These are phyloP conservation scores for Anneissia japonica DNA, from an alignment of 35 echinoderm and acorn worm genomes.

Conservation along the genomic window DNA sequence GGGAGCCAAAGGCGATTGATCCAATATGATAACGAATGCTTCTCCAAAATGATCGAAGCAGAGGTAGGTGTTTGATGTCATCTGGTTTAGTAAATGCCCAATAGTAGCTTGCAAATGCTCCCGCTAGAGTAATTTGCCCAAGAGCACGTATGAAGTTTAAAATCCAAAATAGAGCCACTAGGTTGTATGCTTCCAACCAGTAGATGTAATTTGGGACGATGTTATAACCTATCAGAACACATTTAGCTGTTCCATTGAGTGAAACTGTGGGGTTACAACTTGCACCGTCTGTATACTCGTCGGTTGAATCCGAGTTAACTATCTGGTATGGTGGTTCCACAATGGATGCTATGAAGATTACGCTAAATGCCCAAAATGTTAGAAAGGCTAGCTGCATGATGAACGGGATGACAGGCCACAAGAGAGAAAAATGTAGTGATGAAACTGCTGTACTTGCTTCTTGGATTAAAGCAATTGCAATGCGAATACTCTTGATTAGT, in stretches of 20 bases:
- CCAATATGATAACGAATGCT: conserved; percentile 67
- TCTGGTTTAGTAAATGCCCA: conserved; percentile 80
- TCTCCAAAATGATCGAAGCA: conserved; percentile 66
- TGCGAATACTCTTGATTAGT: conserved; percentile 63
- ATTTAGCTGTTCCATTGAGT: conserved; percentile 16
- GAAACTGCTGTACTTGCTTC: conserved; percentile 61
- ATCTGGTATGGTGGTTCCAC: conserved; percentile 36
- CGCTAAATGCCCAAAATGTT: conserved; percentile 64
- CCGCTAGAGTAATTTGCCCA: conserved; percentile 78
- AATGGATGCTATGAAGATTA: conserved; percentile 64
- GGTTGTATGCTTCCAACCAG: conserved; percentile 70
- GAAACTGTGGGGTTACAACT: conserved; percentile 33
- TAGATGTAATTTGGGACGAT: conserved; percentile 40
- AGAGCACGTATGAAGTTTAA: conserved; percentile 85
- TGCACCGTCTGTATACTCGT: conserved; percentile 13
- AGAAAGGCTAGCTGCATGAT: conserved; percentile 48
- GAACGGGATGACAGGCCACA: conserved; percentile 74
- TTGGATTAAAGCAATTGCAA: conserved; percentile 68
- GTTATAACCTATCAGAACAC: conserved; percentile 41
- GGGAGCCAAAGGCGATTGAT: conserved; percentile 80
- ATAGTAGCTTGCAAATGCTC: conserved; percentile 87
- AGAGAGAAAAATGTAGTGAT: conserved; percentile 58
- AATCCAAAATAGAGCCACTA: conserved; percentile 71
- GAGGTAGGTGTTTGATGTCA: conserved; percentile 60
- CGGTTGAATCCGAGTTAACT: conserved; percentile 21